Base-by-base conservation (phyloP, 2,797 vertebrate species). In the Pseudomugil tenellus region DNA sequence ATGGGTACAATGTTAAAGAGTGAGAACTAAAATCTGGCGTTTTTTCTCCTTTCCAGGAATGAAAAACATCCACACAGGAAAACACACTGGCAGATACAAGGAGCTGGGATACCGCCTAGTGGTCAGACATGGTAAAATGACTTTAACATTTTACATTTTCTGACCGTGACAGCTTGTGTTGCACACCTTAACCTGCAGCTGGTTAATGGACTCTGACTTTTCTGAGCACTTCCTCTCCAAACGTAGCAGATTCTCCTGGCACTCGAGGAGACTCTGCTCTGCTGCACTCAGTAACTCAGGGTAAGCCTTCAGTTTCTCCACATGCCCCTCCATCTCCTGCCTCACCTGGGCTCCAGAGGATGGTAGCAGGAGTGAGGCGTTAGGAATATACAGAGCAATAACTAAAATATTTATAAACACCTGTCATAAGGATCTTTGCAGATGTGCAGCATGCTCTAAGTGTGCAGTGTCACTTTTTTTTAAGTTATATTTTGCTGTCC, bases 121-220 rank as follows among this genome's bases (percentile, higher is more conserved):
- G 91, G 87, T 68, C 73, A 87, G 82, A 81, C 43, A 16, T 19
- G 58, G 66, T 67, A 70, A 75, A 66, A 66, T 64, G 37, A 41
- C 4, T 32, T 71, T 26, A 53, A 80, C 62, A 49, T 74, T 65
- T 70, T 5, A 39, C 69, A 72, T 56, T 34, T 19, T 67, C 52
- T 51, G 72, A 74, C 63, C 52, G 21, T 16, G 21, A 43, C 74
- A 52, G 70, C 67, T 67, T 26, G 35, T 1, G 21, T 64, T 57
- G 78, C 91, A 89, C 91, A 97, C 95, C 95, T 96, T 91, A 82
- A 84, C 81, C 91, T 95, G 94, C 51, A 95, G 93, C 63, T 94
- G 93, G 85, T 86, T 92, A 90, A 92, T 6, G 76, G 90, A 69
- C 87, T 88, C 90, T 21, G 92, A 91, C 87, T 93, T 92, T 86